A percentile compares a stretch with the other conserved stretches of the same genome.
Evolutionary conservation across 2,797 vertebrate genomes (phyloP).

Genomic region (Aphelocoma californica): DNA sequence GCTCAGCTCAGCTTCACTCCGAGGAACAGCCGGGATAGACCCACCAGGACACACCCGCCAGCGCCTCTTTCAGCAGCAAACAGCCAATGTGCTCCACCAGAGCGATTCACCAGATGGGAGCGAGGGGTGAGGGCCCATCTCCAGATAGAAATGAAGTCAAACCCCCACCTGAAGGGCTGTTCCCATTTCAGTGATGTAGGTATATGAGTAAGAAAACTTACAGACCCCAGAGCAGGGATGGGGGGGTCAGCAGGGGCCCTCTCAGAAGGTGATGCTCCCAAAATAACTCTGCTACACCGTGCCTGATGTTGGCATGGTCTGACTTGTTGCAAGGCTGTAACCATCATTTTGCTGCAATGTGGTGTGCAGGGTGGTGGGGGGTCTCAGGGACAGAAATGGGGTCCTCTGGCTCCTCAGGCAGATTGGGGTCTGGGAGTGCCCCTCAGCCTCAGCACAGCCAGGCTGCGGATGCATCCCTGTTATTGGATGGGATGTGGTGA

Average conservation of each 20-base stretch:
- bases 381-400: not conserved
- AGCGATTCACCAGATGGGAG: not conserved
- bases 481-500: rapidly evolving
- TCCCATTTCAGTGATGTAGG: not conserved
- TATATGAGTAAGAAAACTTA: not conserved
- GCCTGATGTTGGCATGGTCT: rapidly evolving
- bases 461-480: not conserved
- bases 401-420: not conserved
- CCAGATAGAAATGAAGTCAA: not conserved
- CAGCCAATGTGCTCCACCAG: not conserved
- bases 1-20: not conserved
- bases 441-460: not conserved
- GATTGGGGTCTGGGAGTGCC: not conserved
- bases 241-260: rapidly evolving
- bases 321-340: not conserved
- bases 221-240: not conserved
- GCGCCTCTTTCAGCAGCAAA: not conserved
- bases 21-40: not conserved
- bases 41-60: not conserved
- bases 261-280: not conserved
- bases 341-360: not conserved
- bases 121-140: not conserved
- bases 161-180: not conserved
- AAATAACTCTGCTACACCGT: not conserved
- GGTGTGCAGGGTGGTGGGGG: not conserved